Percentiles rank a stretch among this genome's conserved stretches.
Conservation (phyloP, 1,140 invertebrate genomes). For the Papilio polyxenes region DNA sequence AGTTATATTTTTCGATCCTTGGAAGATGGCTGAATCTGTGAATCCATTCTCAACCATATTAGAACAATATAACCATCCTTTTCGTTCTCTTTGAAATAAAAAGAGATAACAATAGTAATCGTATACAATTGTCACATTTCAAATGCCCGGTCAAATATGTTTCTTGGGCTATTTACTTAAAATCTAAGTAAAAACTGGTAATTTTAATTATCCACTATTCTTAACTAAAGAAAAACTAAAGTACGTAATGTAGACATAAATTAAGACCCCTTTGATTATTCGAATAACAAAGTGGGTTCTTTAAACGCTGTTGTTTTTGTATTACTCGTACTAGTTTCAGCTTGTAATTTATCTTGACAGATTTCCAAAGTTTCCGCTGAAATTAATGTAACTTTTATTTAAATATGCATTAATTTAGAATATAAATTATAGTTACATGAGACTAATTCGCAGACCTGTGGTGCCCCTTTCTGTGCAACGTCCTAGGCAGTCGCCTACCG, state of each 20-base stretch:
- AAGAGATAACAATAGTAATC: too few species aligned
- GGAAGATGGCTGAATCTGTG: not conserved
- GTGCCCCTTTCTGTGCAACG: too few species aligned
- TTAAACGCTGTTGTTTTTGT: not conserved
- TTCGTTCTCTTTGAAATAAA: too few species aligned
- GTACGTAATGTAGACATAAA: not conserved
- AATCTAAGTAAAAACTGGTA: not conserved
- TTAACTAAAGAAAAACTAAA: constrained; percentile 9
- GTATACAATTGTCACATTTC: too few species aligned
- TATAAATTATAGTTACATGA: too few species aligned
- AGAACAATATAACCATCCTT: too few species aligned
- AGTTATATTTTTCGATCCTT: not conserved
- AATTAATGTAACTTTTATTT: not conserved
- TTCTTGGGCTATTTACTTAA: not conserved
- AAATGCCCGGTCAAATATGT: too few species aligned
- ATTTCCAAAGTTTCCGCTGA: not conserved
- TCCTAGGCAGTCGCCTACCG: too few species aligned
- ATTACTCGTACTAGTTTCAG: not conserved
- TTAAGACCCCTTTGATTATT: not conserved
- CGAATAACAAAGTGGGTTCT: not conserved
- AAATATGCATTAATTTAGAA: too few species aligned
- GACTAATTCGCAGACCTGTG: too few species aligned
- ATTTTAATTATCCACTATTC: not conserved
- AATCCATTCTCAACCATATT: too few species aligned
- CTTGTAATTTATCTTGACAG: not conserved